These are phyloP conservation scores for Pituophis catenifer DNA, from an alignment of 2,113 vertebrate species.

Conservation along the genomic window DNA sequence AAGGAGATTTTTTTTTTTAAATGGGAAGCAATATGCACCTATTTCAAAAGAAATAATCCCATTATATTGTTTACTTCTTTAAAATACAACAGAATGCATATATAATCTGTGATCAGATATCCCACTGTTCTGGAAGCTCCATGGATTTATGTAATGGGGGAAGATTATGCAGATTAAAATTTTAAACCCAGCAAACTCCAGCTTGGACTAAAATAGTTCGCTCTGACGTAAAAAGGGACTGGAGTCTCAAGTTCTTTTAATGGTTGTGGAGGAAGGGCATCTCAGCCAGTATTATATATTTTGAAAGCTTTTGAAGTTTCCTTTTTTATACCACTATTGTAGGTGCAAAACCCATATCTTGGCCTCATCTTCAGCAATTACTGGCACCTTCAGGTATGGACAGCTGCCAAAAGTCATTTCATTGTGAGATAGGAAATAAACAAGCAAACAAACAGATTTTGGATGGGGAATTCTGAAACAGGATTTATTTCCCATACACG, in stretches of 20 bases:
- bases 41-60: background rate
- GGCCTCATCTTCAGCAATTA: background rate
- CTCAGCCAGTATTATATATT: background rate
- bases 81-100: background rate
- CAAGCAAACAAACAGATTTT: background rate
- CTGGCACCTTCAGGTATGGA: background rate
- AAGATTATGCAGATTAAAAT: background rate
- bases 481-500: background rate
- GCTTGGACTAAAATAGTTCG: background rate
- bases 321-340: background rate
- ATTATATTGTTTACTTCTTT: background rate
- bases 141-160: background rate
- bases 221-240: background rate
- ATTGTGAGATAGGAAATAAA: background rate
- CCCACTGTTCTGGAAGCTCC: background rate
- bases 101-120: background rate
- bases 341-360: background rate
- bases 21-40: background rate
- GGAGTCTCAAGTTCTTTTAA: background rate
- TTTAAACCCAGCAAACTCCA: background rate
- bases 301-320: background rate
- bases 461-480: background rate
- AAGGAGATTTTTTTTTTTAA: background rate
- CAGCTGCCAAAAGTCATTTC: background rate
- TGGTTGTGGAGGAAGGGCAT: background rate